Evolutionary conservation across 2,113 vertebrate genomes (phyloP).

Genomic region (Oenanthe oenanthe): DNA sequence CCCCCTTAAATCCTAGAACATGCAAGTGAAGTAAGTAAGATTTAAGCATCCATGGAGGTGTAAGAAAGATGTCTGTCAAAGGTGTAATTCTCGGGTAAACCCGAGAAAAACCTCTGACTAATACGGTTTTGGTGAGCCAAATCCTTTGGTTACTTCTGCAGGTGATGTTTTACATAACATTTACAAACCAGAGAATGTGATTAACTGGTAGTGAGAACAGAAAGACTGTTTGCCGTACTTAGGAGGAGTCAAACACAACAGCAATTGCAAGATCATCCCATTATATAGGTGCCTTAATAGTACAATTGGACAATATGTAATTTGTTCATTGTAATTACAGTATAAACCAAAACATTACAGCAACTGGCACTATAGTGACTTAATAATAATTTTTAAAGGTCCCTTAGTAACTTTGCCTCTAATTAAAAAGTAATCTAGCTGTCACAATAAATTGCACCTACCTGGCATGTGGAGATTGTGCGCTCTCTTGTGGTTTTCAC

Average conservation of each 20-base stretch:
- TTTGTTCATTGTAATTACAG: background rate
- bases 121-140: background rate
- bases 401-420: background rate
- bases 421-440: background rate
- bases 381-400: background rate
- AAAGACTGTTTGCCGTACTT: background rate
- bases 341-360: background rate
- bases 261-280: background rate
- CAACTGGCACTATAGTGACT: background rate
- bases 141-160: background rate
- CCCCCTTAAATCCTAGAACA: background rate
- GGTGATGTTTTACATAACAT: background rate
- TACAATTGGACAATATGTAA: background rate
- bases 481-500: background rate
- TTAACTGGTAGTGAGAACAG: background rate
- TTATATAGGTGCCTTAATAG: background rate
- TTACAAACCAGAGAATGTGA: background rate
- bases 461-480: background rate
- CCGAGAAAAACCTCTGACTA: background rate
- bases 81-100: background rate
- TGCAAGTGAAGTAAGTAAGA: background rate
- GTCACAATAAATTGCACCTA: background rate
- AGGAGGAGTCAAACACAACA: background rate
- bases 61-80: background rate
- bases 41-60: fast-evolving